Percentiles rank a stretch among this genome's conserved stretches.
Conservation (phyloP, 2,113 vertebrate species). For the Perognathus longimembris region DNA sequence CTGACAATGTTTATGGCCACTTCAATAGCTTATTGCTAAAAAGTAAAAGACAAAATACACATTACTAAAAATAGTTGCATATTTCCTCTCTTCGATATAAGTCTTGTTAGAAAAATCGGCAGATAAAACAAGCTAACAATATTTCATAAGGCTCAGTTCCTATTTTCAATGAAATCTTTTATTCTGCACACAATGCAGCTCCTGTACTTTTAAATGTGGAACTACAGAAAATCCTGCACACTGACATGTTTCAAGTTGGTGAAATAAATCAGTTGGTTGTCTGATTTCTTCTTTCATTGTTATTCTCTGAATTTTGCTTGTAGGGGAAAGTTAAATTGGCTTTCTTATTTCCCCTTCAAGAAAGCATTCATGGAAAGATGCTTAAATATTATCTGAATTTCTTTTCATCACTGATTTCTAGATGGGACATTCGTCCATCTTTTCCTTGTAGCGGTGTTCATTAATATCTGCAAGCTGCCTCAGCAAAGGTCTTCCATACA, state of each 20-base stretch:
- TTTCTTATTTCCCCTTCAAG: not conserved
- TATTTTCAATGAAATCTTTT: not conserved
- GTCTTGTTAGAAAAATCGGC: not conserved
- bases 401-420: not conserved
- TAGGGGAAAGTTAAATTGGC: not conserved
- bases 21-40: not conserved
- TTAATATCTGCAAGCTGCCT: conserved; percentile 43
- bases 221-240: not conserved
- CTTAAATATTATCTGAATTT: not conserved
- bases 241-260: not conserved
- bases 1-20: not conserved
- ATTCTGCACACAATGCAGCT: not conserved
- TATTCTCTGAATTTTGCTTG: not conserved
- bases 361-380: not conserved
- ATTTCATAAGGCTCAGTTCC: not conserved
- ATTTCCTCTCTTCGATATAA: not conserved
- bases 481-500: conserved; percentile 21
- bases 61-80: not conserved
- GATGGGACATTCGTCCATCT: not conserved
- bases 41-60: not conserved
- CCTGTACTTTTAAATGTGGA: not conserved
- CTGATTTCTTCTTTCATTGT: not conserved
- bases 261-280: not conserved
- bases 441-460: conserved; percentile 8
- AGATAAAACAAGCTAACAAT: not conserved